Base-by-base conservation (phyloP, 2,797 vertebrate genomes). In the Scolopax rusticola region DNA sequence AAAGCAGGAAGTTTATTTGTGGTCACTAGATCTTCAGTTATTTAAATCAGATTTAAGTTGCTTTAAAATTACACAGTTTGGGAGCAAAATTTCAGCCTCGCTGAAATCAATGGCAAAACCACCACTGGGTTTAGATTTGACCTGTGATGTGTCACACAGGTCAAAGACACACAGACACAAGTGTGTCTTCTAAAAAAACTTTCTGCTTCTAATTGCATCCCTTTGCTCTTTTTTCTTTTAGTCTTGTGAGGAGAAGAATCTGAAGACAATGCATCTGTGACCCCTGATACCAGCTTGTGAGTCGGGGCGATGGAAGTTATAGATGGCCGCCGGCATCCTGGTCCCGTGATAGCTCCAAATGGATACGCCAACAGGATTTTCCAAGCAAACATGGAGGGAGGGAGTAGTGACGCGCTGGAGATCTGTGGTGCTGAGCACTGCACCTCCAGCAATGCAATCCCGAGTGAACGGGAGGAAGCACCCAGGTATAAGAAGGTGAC, bases 361-460 rank as follows among this genome's bases (percentile, higher is more conserved):
- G 98, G 98, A 95, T 99, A 98, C 77, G 96, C 98, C 97, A 99
- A 98, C 97, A 98, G 97, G 94, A 97, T 98, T 89, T 99, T 98
- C 97, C 98, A 98, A 75, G 97, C 97, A 36, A 98, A 96, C 87
- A 91, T 98, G 97, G 98, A 98, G 47, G 97, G 98, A 89, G 97
- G 97, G 81, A 98, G 98, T 79, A 96, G 97, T 5, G 97, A 97
- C 8, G 95, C 84, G 18, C 93, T 98, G 97, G 98, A 96, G 96
- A 98, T 97, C 89, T 97, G 98, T 25, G 97, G 98, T 91, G 92
- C 97, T 75, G 98, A 96, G 80, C 95, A 70, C 69, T 97, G 96
- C 85, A 89, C 98, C 71, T 92, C 95, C 71, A 89, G 96, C 43
- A 95, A 97, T 30, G 92, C 96, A 41, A 75, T 97, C 21, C 83